Evolutionary conservation across 1,140 invertebrate species (phyloP), one percentile per base, ranked within the genome.

Genomic region (Listronotus oregonensis): DNA sequence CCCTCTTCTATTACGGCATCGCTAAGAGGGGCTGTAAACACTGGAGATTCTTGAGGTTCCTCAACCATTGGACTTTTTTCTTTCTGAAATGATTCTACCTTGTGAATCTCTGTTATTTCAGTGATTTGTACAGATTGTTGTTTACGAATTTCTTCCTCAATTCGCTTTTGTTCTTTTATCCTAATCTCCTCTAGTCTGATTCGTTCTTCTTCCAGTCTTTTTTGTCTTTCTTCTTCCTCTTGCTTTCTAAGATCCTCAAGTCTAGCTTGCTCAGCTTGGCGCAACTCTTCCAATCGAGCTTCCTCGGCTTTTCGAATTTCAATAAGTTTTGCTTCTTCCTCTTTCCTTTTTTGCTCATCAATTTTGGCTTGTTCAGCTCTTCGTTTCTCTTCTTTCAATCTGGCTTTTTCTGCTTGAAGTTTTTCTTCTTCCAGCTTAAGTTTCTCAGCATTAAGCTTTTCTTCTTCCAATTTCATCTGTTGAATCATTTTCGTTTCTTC

Each of bases 1-100:
- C 75, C 92, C 78, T 94, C 92, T 40, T 89, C 84, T 21, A 93
- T 86, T 3, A 87, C 85, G 1, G 87, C 84, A 71, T 92, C 89
- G 57, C 85, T 84, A 0, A 94, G 77, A 2, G 86, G 85, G 31
- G 85, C 76, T 3, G 81, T 82, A 65, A 92, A 91, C 3, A 82
- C 73, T 0, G 89, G 86, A 70, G 73, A 77, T 75, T 77, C 81
- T 70, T 77, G 67, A 11, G 74, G 68, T 68, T 77, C 66, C 58
- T 67, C 66, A 17, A 71, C 50, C 37, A 66, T 62, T 66, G 17
- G 74, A 40, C 18, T 63, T 50, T 56, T 73, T 15, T 52, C 64
- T 31, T 17, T 75, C 17, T 60, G 49, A 42, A 69, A 50, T 14
- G 63, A 47, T 32, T 71, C 66, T 5, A 67, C 58, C 56, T 63